A percentile compares a stretch with the other conserved stretches of the same genome.
Conservation (phyloP, 2,113 vertebrate genomes). For the Sapajus apella region DNA sequence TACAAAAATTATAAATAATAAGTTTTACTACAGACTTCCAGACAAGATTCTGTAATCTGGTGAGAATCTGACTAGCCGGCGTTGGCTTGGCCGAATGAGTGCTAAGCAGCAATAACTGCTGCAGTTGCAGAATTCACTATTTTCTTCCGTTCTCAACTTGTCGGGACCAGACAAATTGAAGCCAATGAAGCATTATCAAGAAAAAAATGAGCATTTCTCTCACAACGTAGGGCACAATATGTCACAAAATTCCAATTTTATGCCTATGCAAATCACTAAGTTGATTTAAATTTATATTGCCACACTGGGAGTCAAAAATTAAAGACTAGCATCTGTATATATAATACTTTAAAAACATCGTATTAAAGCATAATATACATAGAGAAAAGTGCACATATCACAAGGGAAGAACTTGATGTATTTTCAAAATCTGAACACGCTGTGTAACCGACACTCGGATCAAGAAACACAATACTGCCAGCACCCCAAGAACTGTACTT, state of each 20-base stretch:
- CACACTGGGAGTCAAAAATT: conserved; percentile 15
- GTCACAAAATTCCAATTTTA: conserved; percentile 43
- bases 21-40: neutral
- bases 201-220: conserved; percentile 24
- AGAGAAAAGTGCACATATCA: neutral
- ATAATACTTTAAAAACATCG: neutral
- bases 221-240: neutral
- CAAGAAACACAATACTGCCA: neutral
- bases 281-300: conserved; percentile 58
- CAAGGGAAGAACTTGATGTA: neutral
- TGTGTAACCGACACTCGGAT: neutral
- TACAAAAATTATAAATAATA: neutral
- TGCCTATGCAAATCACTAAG: conserved; percentile 8
- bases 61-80: neutral
- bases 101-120: neutral
- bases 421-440: neutral
- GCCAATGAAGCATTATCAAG: conserved; percentile 32
- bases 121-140: neutral
- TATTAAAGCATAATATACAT: conserved; percentile 18
- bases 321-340: neutral
- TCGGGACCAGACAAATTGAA: neutral
- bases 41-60: neutral
- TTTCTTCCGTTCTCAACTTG: conserved; percentile 26
- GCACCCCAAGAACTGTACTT: neutral
- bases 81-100: neutral